Base-by-base conservation (phyloP, 2,113 vertebrate species). In the Nematolebias whitei region DNA sequence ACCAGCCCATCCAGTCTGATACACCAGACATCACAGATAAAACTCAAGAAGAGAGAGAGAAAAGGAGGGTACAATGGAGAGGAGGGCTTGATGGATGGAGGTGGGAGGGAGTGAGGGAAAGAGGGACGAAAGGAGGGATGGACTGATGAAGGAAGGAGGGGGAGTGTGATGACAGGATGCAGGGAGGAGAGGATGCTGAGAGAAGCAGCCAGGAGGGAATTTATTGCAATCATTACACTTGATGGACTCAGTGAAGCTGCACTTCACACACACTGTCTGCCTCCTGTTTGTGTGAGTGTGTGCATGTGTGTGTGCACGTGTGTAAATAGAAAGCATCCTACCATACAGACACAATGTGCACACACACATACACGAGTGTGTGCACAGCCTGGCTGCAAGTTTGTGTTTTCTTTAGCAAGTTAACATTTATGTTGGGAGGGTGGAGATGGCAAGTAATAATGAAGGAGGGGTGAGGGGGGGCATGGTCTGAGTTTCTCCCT, bases 181-280 rank as follows among this genome's bases (percentile, higher is more conserved):
- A 76, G 78, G 58, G 64, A 72, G 66, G 73, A 77, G 80, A 76
- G 66, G 65, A 73, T 78, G 78, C 78, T 82, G 81, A 83, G 81
- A 77, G 79, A 88, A 84, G 83, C 84, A 88, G 83, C 84, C 78
- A 75, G 74, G 83, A 84, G 80, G 76, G 82, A 82, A 87, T 88
- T 85, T 87, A 89, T 80, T 80, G 79, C 87, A 84, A 89, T 90
- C 88, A 90, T 91, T 89, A 85, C 77, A 85, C 68, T 89, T 85
- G 86, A 87, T 89, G 82, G 90, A 91, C 81, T 88, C 87, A 86
- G 47, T 85, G 86, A 87, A 81, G 86, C 82, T 81, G 82, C 85
- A 85, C 79, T 85, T 69, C 71, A 83, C 81, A 79, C 71, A 83
- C 82, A 80, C 79, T 80, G 80, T 84, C 83, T 87, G 84, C 54